Conservation (phyloP, 2,113 vertebrate genomes). For the Corydoras sp. region DNA sequence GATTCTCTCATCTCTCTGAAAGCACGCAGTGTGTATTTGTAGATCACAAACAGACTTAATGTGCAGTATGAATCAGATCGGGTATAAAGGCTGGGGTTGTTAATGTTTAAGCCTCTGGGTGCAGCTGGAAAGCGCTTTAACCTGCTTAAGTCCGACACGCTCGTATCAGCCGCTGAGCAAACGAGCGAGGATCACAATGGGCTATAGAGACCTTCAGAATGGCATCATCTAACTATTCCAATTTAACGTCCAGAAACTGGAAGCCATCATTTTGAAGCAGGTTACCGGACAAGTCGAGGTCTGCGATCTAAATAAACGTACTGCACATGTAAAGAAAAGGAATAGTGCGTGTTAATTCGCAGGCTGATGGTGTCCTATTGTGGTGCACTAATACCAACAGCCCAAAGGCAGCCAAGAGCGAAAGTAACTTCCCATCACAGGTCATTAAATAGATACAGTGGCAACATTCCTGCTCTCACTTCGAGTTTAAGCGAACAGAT, state of each 20-base stretch:
- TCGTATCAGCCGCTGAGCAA: background rate
- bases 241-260: too few species aligned
- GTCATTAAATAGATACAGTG: background rate
- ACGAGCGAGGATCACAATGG: slow-evolving; percentile 27
- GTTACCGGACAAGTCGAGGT: too few species aligned
- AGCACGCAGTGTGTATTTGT: too few species aligned
- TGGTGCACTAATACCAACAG: background rate
- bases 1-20: too few species aligned
- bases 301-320: too few species aligned
- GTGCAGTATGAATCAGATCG: too few species aligned
- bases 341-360: background rate
- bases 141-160: background rate
- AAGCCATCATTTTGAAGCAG: too few species aligned
- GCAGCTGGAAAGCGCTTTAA: background rate
- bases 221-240: too few species aligned
- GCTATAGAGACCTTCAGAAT: background rate
- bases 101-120: too few species aligned
- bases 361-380: background rate
- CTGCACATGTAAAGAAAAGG: background rate
- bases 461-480: too few species aligned
- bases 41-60: too few species aligned
- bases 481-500: background rate
- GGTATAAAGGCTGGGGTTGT: too few species aligned
- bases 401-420: background rate
- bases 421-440: background rate